Evolutionary conservation across 2,113 vertebrate species (phyloP), one percentile per base, ranked within the genome.

Genomic region (Corythoichthys intestinalis): DNA sequence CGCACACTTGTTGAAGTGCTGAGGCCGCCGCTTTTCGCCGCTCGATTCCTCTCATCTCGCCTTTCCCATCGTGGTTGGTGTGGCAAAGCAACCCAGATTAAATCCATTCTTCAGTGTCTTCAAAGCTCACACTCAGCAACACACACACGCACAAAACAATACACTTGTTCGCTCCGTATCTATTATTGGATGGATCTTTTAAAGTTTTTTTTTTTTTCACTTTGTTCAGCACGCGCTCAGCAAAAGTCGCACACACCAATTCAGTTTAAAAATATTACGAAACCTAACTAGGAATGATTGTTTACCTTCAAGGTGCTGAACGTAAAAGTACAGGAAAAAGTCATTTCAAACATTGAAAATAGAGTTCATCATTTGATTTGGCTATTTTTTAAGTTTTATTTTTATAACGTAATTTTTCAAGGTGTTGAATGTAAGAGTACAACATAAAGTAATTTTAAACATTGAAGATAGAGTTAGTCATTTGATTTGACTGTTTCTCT

Each of bases 21-120:
- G 61, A 63, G 61, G 61, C 44, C 44, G 44, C 11, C 61, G 61
- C 61, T 47, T 47, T 47, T 47, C 5, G 61, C 44, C 44, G 38
- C 61, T 20, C 61, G 6, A 47, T 34, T 58, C 56, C 56, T 58
- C 34, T 77, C 77, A 65, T 15, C 52, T 71, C 52, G 38, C 44
- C 57, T 73, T 48, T 59, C 56, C 50, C 28, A 67, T 64, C 39
- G 50, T 81, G 66, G 44, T 71, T 53, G 63, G 49, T 69, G 57
- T 65, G 73, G 79, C 79, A 81, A 73, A 69, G 14, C 83, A 54
- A 85, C 61, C 20, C 61, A 63, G 86, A 88, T 90, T 87, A 88
- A 87, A 88, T 86, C 79, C 85, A 88, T 89, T 85, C 82, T 75
- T 89, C 88, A 88, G 85, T 88, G 86, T 87, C 85, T 62, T 81